Evolutionary conservation across 2,797 vertebrate genomes (phyloP).

Genomic region (Hydrophis major): DNA sequence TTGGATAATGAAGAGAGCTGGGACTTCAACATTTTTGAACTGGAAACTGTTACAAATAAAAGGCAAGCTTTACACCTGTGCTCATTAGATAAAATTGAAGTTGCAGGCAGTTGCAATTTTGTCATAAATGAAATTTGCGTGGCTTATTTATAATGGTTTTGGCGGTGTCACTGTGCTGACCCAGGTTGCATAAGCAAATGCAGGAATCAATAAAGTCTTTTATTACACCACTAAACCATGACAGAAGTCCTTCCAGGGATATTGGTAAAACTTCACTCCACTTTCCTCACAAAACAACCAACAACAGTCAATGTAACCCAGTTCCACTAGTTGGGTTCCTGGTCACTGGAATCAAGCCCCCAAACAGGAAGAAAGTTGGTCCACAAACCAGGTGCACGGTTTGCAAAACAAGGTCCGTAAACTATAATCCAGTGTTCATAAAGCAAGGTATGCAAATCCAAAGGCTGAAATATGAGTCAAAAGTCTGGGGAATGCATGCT

Average conservation of each 20-base stretch:
- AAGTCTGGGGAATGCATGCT: background rate
- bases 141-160: background rate
- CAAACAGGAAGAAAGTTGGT: background rate
- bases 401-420: background rate
- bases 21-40: conserved; percentile 82
- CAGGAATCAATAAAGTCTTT: background rate
- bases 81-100: background rate
- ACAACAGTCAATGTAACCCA: background rate
- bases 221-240: background rate
- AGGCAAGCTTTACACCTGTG: conserved; percentile 59
- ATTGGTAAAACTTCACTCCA: background rate
- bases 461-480: background rate
- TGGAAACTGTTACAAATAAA: conserved; percentile 79
- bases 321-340: background rate
- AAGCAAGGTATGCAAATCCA: background rate
- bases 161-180: background rate
- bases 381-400: background rate
- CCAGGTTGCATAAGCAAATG: background rate
- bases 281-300: background rate
- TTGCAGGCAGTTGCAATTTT: background rate
- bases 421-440: background rate
- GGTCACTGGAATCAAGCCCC: background rate
- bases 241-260: background rate
- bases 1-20: conserved; percentile 78
- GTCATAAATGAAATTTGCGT: background rate